These are phyloP conservation scores for Lypha dubia DNA, from an alignment of 2,888 invertebrate species.

Conservation along the genomic window DNA sequence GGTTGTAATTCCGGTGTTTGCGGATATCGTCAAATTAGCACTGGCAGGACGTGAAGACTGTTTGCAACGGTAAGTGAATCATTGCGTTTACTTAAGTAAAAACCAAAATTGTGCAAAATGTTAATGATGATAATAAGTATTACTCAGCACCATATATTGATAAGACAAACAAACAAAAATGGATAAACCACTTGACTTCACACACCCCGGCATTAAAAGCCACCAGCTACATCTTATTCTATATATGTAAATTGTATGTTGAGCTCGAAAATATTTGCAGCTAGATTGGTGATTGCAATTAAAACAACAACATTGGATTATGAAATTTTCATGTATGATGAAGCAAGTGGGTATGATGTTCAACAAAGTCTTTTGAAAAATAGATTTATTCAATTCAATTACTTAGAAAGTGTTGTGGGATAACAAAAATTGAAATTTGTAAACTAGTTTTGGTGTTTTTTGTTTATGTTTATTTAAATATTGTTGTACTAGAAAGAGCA, in stretches of 20 bases:
- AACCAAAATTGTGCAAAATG: constrained; percentile 37
- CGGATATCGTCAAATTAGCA: constrained; percentile 84
- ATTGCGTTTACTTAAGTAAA: constrained; percentile 45
- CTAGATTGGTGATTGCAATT: constrained; percentile 6
- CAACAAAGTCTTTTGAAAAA: constrained; percentile 2
- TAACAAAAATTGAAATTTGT: not conserved
- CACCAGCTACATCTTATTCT: not conserved
- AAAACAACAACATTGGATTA: constrained; percentile 6
- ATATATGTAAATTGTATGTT: not conserved
- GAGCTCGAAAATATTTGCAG: not conserved
- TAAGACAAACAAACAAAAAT: constrained; percentile 22
- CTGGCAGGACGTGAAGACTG: constrained; percentile 83
- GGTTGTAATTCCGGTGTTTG: constrained; percentile 84
- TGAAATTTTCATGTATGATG: not conserved
- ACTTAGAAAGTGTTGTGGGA: not conserved
- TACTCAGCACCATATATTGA: constrained; percentile 23
- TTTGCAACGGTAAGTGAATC: constrained; percentile 81
- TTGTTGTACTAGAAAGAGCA: too few relatives aligned
- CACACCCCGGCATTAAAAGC: not conserved
- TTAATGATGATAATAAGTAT: constrained; percentile 58
- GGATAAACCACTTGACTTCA: not conserved
- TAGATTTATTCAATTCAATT: not conserved
- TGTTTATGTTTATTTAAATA: too few relatives aligned
- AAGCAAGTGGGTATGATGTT: not conserved
- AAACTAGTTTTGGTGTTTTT: not conserved